These are phyloP conservation scores for Dicycla oo DNA, from an alignment of 2,888 invertebrate genomes.

Conservation along the genomic window DNA sequence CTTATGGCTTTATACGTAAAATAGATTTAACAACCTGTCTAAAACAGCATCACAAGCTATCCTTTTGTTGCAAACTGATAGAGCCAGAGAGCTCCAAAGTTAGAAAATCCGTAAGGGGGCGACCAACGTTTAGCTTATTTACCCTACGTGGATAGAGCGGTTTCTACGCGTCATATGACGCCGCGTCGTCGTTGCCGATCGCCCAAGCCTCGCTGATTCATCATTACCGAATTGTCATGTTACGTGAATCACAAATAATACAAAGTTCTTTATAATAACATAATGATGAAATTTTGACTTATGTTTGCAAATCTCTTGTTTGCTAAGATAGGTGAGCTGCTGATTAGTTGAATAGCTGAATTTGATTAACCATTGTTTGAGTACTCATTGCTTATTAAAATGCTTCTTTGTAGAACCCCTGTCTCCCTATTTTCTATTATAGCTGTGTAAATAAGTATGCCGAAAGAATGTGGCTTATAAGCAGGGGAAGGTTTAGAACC, in stretches of 20 bases:
- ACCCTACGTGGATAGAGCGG: not conserved
- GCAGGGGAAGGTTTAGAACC: not conserved
- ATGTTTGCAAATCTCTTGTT: not conserved
- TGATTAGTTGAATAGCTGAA: not conserved
- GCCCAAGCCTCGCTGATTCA: constrained; percentile 24
- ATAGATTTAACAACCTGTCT: no score
- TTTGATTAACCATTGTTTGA: constrained; percentile 8
- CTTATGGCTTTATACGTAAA: no score
- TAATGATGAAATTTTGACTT: constrained; percentile 17
- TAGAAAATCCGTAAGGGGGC: no score
- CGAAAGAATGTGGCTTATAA: not conserved
- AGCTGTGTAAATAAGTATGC: not conserved
- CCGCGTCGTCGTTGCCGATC: not conserved
- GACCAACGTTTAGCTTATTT: no score
- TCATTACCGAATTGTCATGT: constrained; percentile 3
- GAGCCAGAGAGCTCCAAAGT: no score
- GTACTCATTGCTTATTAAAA: not conserved
- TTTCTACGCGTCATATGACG: constrained; percentile 32
- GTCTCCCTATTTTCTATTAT: not conserved
- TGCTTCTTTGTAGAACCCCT: not conserved
- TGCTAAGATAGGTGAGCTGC: not conserved
- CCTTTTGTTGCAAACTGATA: no score
- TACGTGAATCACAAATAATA: constrained; percentile 22
- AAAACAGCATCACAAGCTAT: no score
- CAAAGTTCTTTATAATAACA: not conserved